Evolutionary conservation across 2,797 vertebrate genomes (phyloP), one percentile per base, ranked within the genome.

Genomic region (Bufotes viridis): DNA sequence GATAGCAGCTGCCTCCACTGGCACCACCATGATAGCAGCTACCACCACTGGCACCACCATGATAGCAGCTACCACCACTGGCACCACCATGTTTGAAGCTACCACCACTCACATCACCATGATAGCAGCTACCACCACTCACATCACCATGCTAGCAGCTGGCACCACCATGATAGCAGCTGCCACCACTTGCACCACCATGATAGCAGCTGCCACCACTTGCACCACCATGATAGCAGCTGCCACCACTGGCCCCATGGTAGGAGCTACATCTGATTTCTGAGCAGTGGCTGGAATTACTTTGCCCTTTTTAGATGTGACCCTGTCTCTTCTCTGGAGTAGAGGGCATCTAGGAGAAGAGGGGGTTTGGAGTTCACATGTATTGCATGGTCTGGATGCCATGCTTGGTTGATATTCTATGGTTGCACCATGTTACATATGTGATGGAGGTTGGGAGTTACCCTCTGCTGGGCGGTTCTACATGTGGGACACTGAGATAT

Each of bases 331-430:
- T 42, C 34, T 42, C 24, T 69, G 6, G 29, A 29, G 29, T 29
- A 29, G 29, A 1, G 29, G 2, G 7, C 1, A 12, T 8, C 0
- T 13, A 1, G 24, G 3, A 17, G 14, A 12, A 9, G 1, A 2
- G 15, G 2, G 0, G 18, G 69, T 9, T 42, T 14, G 6, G 29
- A 18, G 26, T 1, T 29, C 26, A 42, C 29, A 17, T 4, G 13
- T 67, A 24, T 14, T 29, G 13, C n/a, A 24, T 65, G 7, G 12
- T 13, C 65, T 67, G 24, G n/a, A 24, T 61, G 20, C 2, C 20
- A 9, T 22, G 2, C 1, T 61, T 61, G 60, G 57, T 57, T 14
- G 12, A 57, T 57, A 18, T 60, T 60, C 14, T 17, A 18, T 61
- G 22, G 20, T 61, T 22, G 57, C 58, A 17, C 55, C 55, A 11